Percentiles rank a stretch among this genome's conserved stretches.
Conservation (phyloP, 2,797 vertebrate genomes). For the Eulemur coronatus region DNA sequence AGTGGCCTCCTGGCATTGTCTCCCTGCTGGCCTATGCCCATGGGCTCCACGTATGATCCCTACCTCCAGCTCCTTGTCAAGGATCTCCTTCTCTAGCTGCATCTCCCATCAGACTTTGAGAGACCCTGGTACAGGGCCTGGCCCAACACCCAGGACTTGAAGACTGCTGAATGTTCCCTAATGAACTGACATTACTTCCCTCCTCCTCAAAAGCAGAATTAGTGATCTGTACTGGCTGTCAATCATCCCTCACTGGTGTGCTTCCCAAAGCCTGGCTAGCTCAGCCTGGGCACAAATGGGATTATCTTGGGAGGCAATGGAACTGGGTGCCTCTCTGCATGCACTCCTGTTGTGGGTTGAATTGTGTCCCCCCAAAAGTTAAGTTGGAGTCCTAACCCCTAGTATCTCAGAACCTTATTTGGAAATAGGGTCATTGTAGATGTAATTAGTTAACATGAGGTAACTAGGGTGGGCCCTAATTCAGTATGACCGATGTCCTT, state of each 20-base stretch:
- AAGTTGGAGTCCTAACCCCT: not conserved
- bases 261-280: accelerated
- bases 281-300: not conserved
- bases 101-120: not conserved
- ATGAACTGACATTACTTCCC: not conserved
- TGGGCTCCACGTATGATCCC: accelerated
- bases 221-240: accelerated
- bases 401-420: not conserved
- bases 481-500: not conserved
- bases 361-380: not conserved
- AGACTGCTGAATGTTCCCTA: not conserved
- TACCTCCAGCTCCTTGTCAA: accelerated
- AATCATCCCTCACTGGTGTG: accelerated
- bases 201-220: not conserved
- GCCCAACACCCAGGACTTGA: not conserved
- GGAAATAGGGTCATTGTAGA: not conserved
- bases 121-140: not conserved
- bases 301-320: not conserved
- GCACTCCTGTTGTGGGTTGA: not conserved
- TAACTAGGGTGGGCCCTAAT: not conserved
- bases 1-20: accelerated
- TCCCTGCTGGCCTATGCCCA: not conserved
- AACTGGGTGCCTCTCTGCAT: not conserved
- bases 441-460: not conserved
- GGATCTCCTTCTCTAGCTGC: not conserved